phyloP scores from a whole-genome alignment of 2,797 vertebrate genomes.

The Ceyx erithaca region DNA sequence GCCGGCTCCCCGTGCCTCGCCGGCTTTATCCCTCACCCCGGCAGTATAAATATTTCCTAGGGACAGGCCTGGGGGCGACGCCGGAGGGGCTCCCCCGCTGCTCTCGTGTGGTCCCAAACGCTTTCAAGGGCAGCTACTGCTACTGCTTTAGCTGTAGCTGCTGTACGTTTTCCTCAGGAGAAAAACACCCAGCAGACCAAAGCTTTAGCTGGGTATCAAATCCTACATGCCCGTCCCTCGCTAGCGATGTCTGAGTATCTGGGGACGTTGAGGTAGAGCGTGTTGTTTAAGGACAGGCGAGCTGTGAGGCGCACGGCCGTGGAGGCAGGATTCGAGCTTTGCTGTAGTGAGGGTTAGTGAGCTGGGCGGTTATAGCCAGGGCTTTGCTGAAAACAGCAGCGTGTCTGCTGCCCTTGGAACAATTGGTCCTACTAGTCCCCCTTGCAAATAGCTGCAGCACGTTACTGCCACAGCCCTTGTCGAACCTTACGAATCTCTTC shows the following conservation, averaged over 20 bases:
- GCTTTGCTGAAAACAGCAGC: slow-evolving; percentile 60
- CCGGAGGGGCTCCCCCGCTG: not conserved
- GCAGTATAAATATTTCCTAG: not conserved
- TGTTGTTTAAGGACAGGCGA: not conserved
- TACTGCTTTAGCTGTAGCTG: not conserved
- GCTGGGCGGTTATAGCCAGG: not conserved
- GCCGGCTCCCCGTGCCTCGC: not conserved
- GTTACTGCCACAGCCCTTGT: not conserved
- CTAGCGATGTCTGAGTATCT: not conserved
- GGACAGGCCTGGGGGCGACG: not conserved
- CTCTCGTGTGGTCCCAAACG: not conserved
- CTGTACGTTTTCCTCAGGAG: not conserved
- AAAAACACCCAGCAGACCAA: not conserved
- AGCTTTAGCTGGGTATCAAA: not conserved
- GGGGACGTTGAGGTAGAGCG: not conserved
- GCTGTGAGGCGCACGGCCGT: not conserved
- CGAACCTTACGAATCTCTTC: not conserved
- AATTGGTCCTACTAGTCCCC: not conserved
- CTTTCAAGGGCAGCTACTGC: slow-evolving; percentile 33
- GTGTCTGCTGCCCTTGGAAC: slow-evolving; percentile 55
- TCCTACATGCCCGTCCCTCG: not conserved
- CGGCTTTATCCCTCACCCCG: too few relatives aligned
- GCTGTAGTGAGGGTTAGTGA: not conserved
- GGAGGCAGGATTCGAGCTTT: not conserved
- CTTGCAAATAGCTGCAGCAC: not conserved